Evolutionary conservation across 1,140 invertebrate genomes (phyloP).

Genomic region (Achatina immaculata): DNA sequence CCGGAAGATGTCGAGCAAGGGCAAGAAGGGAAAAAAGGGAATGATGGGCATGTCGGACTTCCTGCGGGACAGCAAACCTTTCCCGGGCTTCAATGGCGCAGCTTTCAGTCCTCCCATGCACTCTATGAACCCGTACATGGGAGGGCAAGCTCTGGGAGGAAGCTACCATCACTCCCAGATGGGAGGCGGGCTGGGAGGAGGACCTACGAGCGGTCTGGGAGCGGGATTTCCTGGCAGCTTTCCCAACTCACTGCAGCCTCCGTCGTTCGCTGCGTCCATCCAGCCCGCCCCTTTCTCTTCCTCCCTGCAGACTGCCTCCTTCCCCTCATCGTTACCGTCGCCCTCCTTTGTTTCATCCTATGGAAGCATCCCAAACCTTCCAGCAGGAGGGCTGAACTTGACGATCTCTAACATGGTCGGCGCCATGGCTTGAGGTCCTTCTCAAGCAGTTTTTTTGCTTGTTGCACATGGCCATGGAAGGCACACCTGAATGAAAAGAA

Average conservation of each 20-base stretch:
- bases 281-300: constrained; percentile 50
- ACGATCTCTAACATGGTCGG: constrained; percentile 66
- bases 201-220: constrained; percentile 38
- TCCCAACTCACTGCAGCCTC: constrained; percentile 27
- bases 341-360: constrained; percentile 43
- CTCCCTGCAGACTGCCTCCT: neutral
- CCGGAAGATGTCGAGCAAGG: constrained; percentile 79
- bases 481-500: too few species aligned
- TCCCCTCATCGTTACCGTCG: constrained; percentile 61
- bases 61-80: constrained; percentile 63
- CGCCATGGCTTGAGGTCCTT: constrained; percentile 64
- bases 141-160: constrained; percentile 57
- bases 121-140: constrained; percentile 62
- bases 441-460: too few species aligned
- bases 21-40: constrained; percentile 68
- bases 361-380: constrained; percentile 46
- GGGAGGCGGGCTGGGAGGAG: constrained; percentile 41
- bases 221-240: constrained; percentile 9
- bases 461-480: too few species aligned
- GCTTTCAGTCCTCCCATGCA: constrained; percentile 61
- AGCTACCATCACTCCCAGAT: constrained; percentile 49
- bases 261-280: constrained; percentile 28
- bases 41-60: constrained; percentile 62
- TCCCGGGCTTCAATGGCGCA: constrained; percentile 52
- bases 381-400: constrained; percentile 60